Evolutionary conservation across 1,140 invertebrate species (phyloP), one percentile per base, ranked within the genome.

Genomic region (Ooceraea biroi): DNA sequence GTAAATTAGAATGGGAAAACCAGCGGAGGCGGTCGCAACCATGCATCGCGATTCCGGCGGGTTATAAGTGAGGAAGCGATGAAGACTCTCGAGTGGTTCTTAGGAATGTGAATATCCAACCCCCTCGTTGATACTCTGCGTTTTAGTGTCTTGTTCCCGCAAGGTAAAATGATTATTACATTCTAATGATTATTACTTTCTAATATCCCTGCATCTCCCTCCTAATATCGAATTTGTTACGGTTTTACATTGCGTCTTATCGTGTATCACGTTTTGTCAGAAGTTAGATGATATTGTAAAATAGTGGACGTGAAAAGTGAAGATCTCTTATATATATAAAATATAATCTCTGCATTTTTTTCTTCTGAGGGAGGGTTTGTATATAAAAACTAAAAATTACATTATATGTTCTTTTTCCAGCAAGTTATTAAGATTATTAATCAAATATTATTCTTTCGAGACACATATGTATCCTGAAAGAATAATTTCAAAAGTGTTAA

Each of bases 1-100:
- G 93, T 94, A 94, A 94, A 94, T 94, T 94, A 92, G 91, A 93
- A 90, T 91, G 85, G 83, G 85, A 89, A 85, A 89, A 88, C 71
- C 46, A 63, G 60, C 60, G 63, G 61, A 58, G 58, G 10, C 27
- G 60, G 44, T 68, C 58, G 50, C 76, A 55, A 63, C 63, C 83
- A 72, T 68, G 85, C 58, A 52, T 74, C 68, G 58, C 77, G 63
- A 82, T 88, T 87, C 87, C 84, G 44, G 19, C 22, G 1, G 14
- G 69, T 25, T 61, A 12, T 57, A 55, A 63, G 30, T 44, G 22
- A 71, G 44, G 50, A 69, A 71, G n/a, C 12, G 22, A 69, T 36
- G 19, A 69, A 48, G 17, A 0, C 10, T 63, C 27, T 27, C 27
- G 22, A 55, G 50, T 14, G n/a, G 1, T n/a, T 77, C 60, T 77